A percentile compares a stretch with the other conserved stretches of the same genome.
Conservation (phyloP, 2,888 invertebrate genomes). For the Ramazzottius varieornatus region DNA sequence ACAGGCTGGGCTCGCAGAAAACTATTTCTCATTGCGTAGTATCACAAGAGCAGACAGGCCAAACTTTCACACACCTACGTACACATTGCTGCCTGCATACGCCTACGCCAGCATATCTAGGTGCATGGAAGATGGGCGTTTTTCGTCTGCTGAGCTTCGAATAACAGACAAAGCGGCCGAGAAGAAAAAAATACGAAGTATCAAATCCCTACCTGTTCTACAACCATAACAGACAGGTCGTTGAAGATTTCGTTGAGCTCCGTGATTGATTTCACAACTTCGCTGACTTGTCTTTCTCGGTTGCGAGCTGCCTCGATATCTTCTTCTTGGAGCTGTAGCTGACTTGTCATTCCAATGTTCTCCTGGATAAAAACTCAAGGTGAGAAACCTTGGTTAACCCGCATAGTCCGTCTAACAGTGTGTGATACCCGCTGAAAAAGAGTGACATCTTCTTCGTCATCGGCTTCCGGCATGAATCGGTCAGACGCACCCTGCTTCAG, state of each 20-base stretch:
- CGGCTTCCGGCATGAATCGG: not conserved
- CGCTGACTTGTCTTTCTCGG: constrained; percentile 60
- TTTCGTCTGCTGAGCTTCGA: not conserved
- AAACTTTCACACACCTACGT: too few species aligned
- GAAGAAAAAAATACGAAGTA: too few species aligned
- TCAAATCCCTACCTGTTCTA: constrained; percentile 29
- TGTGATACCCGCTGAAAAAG: not conserved
- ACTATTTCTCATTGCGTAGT: too few species aligned
- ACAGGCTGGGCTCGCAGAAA: too few species aligned
- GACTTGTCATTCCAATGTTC: not conserved
- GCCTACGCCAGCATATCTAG: too few species aligned
- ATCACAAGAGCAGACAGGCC: too few species aligned
- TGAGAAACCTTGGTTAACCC: too few species aligned
- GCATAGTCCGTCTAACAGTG: not conserved
- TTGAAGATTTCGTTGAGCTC: constrained; percentile 86
- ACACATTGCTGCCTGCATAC: too few species aligned
- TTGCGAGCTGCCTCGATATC: constrained; percentile 37
- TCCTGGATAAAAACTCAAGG: not conserved
- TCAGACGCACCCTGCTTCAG: not conserved
- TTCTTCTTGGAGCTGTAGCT: constrained; percentile 3
- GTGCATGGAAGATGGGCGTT: too few species aligned
- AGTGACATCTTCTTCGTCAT: constrained; percentile 1
- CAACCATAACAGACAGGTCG: constrained; percentile 33
- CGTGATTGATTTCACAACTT: constrained; percentile 66
- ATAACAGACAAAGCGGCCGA: not conserved